Evolutionary conservation across 2,888 invertebrate species (phyloP).

Genomic region (Sinohyriopsis cumingii): DNA sequence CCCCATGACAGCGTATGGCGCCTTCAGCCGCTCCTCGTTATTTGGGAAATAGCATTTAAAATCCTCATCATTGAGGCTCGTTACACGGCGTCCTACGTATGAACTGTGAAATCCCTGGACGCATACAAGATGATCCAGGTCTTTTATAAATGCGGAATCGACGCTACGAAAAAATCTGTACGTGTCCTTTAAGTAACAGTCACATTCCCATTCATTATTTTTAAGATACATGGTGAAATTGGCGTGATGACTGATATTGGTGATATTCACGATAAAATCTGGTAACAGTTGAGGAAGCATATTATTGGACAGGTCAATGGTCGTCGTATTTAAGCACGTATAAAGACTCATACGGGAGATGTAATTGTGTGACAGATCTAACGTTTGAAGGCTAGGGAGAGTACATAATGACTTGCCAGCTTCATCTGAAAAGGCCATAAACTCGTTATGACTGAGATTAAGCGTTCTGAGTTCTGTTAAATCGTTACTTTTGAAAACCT

Average conservation of each 20-base stretch:
- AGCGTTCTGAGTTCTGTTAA: conserved; percentile 33
- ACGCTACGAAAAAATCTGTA: conserved; percentile 41
- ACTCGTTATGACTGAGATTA: conserved; percentile 36
- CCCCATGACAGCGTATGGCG: conserved; percentile 21
- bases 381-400: conserved; percentile 23
- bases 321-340: conserved; percentile 22
- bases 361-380: conserved; percentile 40
- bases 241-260: conserved; percentile 12
- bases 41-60: conserved; percentile 15
- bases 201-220: conserved; percentile 42
- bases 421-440: conserved; percentile 27
- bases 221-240: conserved; percentile 26
- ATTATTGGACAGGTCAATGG: conserved; percentile 43
- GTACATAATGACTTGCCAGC: conserved; percentile 37
- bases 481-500: conserved; percentile 28
- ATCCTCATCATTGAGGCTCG: conserved; percentile 19
- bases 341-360: conserved; percentile 22
- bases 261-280: conserved; percentile 24
- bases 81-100: conserved; percentile 21
- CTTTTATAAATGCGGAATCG: conserved; percentile 12
- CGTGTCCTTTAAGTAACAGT: conserved; percentile 40
- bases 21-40: conserved; percentile 15
- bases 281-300: conserved; percentile 15
- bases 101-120: conserved; percentile 34
- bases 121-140: conserved; percentile 26